phyloP scores from a whole-genome alignment of 92 coral and sea anemone genomes.

The Scolanthus callimorphus region DNA sequence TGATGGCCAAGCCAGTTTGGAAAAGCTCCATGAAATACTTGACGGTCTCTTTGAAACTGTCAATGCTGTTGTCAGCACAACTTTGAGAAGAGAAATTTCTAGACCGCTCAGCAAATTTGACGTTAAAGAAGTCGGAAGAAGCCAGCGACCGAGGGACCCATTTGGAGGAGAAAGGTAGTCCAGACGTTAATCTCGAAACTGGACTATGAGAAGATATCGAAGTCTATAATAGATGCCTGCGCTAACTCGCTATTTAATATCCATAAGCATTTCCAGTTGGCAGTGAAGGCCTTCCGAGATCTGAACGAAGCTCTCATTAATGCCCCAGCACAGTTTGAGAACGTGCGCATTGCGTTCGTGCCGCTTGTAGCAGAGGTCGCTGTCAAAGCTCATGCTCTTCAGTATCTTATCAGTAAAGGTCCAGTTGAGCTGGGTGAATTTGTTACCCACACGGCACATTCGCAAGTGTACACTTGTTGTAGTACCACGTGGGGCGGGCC shows the following conservation, averaged over 20 bases:
- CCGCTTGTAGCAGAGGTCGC: slow-evolving; percentile 53
- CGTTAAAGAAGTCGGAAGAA: slow-evolving; percentile 20
- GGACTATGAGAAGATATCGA: slow-evolving; percentile 12
- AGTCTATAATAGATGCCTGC: slow-evolving; percentile 18
- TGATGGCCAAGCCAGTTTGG: slow-evolving; percentile 9
- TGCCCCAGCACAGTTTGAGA: slow-evolving; percentile 5
- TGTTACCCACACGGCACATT: slow-evolving; percentile 18
- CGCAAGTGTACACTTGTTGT: slow-evolving; percentile 27
- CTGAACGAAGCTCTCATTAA: slow-evolving; percentile 4
- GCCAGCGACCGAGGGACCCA: slow-evolving; percentile 17
- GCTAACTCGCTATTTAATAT: slow-evolving; percentile 5
- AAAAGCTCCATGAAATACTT: slow-evolving; percentile 14
- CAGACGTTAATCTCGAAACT: slow-evolving; percentile 34
- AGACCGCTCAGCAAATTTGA: slow-evolving; percentile 38
- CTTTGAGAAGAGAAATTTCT: slow-evolving; percentile 35
- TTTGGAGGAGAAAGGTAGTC: slow-evolving; percentile 43
- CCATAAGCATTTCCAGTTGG: slow-evolving; percentile 15
- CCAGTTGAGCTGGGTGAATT: slow-evolving; percentile 28
- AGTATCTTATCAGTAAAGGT: slow-evolving; percentile 28
- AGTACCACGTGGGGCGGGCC: slow-evolving; percentile 28
- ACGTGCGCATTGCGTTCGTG: slow-evolving; percentile 30
- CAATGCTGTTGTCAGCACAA: slow-evolving; percentile 7
- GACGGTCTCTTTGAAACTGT: slow-evolving; percentile 32
- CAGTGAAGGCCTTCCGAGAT: slow-evolving; percentile 19
- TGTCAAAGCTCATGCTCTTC: slow-evolving; percentile 44